Conservation (phyloP, 1,140 invertebrate species). For the Antheraea mylitta region DNA sequence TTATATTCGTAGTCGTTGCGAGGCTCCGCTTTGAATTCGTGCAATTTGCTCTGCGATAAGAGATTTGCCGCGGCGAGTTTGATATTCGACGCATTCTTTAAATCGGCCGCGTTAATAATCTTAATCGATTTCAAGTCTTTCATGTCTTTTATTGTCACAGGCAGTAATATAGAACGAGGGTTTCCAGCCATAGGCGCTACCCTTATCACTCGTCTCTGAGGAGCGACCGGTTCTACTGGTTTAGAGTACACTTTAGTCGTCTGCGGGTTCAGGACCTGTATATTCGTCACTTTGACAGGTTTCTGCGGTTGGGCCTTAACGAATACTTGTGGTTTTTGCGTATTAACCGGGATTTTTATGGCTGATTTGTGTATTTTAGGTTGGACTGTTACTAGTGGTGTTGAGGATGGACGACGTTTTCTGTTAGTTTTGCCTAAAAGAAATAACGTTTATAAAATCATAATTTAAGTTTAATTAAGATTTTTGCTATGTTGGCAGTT, state of each 20-base stretch:
- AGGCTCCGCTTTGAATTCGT: slow-evolving; percentile 59
- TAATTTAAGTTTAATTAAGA: no score
- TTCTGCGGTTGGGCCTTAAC: slow-evolving; percentile 69
- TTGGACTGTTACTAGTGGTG: slow-evolving; percentile 56
- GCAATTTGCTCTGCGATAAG: slow-evolving; percentile 67
- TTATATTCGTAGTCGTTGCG: slow-evolving; percentile 57
- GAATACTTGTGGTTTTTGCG: slow-evolving; percentile 63
- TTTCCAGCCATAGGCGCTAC: slow-evolving; percentile 80
- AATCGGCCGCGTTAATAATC: slow-evolving; percentile 83
- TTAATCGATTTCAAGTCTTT: slow-evolving; percentile 85
- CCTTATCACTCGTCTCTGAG: slow-evolving; percentile 77
- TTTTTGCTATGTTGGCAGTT: no score
- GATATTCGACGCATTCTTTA: slow-evolving; percentile 78
- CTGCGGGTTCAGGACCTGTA: slow-evolving; percentile 65
- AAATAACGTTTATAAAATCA: not conserved
- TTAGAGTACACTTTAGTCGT: slow-evolving; percentile 63
- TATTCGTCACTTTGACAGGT: slow-evolving; percentile 63
- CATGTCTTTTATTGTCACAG: slow-evolving; percentile 83
- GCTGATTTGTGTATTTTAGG: slow-evolving; percentile 70
- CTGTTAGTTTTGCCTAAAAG: slow-evolving; percentile 51
- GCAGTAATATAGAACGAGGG: slow-evolving; percentile 83
- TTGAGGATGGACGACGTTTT: slow-evolving; percentile 67
- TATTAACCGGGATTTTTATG: slow-evolving; percentile 42
- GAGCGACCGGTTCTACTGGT: slow-evolving; percentile 61
- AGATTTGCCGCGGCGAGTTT: slow-evolving; percentile 75